A percentile compares a stretch with the other conserved stretches of the same genome.
phyloP scores from a whole-genome alignment of 2,113 vertebrate genomes.

The Epinephelus fuscoguttatus region DNA sequence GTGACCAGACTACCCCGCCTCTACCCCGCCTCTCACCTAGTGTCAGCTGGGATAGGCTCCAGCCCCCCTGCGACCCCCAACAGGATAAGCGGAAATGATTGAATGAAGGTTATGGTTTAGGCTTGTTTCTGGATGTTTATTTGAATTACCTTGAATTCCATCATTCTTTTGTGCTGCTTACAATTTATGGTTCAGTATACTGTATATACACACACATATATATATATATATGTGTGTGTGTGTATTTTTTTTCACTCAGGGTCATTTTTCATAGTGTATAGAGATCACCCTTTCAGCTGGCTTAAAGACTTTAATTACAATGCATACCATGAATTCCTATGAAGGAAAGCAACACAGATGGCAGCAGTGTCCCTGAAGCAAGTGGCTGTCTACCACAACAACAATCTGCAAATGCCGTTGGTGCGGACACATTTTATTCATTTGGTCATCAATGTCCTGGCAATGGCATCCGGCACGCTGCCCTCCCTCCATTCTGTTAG shows the following conservation, averaged over 20 bases:
- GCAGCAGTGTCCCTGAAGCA: constrained; percentile 40
- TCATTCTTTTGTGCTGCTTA: not conserved
- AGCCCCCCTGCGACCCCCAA: no score
- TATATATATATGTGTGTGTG: no score
- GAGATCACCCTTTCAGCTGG: constrained; percentile 21
- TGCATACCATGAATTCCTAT: constrained; percentile 35
- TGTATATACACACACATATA: no score
- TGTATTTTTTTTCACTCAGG: not conserved
- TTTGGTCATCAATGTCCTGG: constrained; percentile 57
- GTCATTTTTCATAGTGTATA: constrained; percentile 1
- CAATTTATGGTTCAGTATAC: not conserved
- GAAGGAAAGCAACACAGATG: constrained; percentile 39
- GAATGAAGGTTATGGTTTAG: not conserved
- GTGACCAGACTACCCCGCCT: no score
- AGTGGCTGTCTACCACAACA: constrained; percentile 18
- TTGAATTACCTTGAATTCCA: constrained; percentile 1
- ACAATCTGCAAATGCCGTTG: constrained; percentile 40
- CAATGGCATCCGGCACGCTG: constrained; percentile 24
- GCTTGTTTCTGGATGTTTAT: constrained; percentile 6
- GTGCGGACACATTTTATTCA: constrained; percentile 49
- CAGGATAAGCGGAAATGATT: no score
- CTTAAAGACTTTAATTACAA: constrained; percentile 43
- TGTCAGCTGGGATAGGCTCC: no score
- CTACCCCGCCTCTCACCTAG: no score
- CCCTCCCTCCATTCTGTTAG: constrained; percentile 25